Base-by-base conservation (phyloP, 2,797 vertebrate species). In the Ctenosaura bakeri region DNA sequence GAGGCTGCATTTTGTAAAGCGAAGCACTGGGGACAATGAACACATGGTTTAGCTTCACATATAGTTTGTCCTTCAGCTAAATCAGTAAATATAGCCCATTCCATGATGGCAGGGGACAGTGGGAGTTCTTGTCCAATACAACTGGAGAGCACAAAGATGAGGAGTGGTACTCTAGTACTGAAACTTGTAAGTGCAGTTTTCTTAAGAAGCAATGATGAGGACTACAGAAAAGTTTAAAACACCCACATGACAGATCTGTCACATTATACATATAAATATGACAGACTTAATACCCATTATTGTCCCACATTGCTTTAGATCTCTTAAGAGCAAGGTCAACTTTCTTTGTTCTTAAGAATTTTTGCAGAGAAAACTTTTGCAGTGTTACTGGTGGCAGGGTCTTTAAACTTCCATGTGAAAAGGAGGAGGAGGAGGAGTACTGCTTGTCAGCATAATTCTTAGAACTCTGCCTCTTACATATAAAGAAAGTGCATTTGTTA, bases 401-500 rank as follows among this genome's bases (percentile, higher is more conserved):
- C 14, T 42, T 59, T 26, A 10, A 38, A 74, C 54, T 85, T 85
- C 80, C 46, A 87, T 29, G 3, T 87, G 91, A 90, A 81, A 42
- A 77, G 10, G 50, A 85, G 24, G 56, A 85, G 73, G 56, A 86
- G 59, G 84, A 90, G 82, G 5, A 83, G 52, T 62, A 78, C 1
- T 6, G 56, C 35, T 46, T 81, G 9, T 74, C 80, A 90, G 74
- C 73, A 88, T 71, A 59, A 69, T 88, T 83, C 29, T n/a, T 80
- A 90, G 52, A 54, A 88, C 14, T 86, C 56, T 35, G 76, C 83
- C 10, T 64, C 29, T 76, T 86, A 76, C 38, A 83, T 46, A 62
- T 66, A 77, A 71, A 69, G 54, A 89, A 78, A 86, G 10, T 86
- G 0, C n/a, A 87, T 92, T 89, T 64, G 87, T 80, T 92, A 77